phyloP scores from a whole-genome alignment of 2,797 vertebrate genomes.

The Ctenopoma multispine region DNA sequence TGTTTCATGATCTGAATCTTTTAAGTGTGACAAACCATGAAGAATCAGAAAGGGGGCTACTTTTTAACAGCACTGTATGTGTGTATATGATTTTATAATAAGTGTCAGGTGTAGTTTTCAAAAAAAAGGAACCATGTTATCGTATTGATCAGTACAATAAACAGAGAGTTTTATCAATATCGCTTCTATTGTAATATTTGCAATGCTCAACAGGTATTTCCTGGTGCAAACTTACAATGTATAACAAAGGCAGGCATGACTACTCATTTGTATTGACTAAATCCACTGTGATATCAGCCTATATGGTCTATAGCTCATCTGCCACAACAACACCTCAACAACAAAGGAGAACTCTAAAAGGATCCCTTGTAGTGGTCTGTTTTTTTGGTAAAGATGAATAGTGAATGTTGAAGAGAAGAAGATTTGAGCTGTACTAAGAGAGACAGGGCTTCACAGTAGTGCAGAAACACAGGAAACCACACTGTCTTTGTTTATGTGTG shows the following conservation, averaged over 20 bases:
- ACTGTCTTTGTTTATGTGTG: conserved; percentile 46
- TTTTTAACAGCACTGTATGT: no score
- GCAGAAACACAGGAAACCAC: conserved; percentile 76
- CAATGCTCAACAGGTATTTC: neutral
- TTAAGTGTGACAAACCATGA: no score
- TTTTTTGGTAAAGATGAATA: conserved; percentile 25
- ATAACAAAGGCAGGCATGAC: neutral
- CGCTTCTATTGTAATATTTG: neutral
- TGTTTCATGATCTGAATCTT: no score
- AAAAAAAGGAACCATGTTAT: neutral
- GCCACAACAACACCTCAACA: conserved; percentile 4
- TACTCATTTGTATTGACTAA: neutral
- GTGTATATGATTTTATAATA: no score
- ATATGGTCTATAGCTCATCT: conserved; percentile 22
- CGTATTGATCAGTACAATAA: neutral
- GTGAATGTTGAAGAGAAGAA: conserved; percentile 16
- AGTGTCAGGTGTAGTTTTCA: no score
- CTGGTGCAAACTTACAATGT: neutral
- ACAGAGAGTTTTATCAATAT: neutral
- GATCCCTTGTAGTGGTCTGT: conserved; percentile 20
- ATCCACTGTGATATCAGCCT: conserved; percentile 2
- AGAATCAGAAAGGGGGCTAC: no score
- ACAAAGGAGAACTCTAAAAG: conserved; percentile 5
- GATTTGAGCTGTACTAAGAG: conserved; percentile 10
- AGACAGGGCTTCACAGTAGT: conserved; percentile 12